Conservation (phyloP, 2,113 vertebrate species). For the Cromileptes altivelis region DNA sequence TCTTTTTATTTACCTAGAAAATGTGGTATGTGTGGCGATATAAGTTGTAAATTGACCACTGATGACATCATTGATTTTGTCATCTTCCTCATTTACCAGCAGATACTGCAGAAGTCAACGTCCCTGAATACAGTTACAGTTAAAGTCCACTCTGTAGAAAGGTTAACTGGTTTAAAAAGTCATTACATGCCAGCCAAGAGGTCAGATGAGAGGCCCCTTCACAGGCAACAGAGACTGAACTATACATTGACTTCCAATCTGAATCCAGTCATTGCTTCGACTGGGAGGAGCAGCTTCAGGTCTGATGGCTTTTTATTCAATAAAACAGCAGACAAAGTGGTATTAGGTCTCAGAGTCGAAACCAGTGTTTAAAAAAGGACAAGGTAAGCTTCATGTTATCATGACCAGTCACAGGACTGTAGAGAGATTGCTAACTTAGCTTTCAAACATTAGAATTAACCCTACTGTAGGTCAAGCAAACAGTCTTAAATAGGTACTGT, state of each 20-base stretch:
- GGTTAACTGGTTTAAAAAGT: constrained; percentile 31
- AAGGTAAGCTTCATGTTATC: neutral
- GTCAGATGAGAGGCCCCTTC: neutral
- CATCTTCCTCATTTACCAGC: neutral
- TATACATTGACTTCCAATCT: constrained; percentile 41
- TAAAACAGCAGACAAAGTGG: constrained; percentile 8
- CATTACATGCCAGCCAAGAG: neutral
- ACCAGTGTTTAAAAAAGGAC: neutral
- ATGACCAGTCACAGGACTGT: too few relatives aligned
- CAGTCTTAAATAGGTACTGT: too few relatives aligned
- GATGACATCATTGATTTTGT: neutral
- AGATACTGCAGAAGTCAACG: neutral
- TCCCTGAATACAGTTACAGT: neutral
- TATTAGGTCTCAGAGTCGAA: neutral
- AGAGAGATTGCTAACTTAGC: too few relatives aligned
- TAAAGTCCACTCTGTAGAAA: neutral
- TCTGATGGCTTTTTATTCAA: constrained; percentile 44
- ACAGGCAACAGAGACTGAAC: neutral
- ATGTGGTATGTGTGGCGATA: neutral
- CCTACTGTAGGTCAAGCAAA: too few relatives aligned
- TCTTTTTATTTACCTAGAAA: neutral
- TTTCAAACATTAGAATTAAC: too few relatives aligned
- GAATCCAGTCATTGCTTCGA: constrained; percentile 14
- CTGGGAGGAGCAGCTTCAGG: neutral
- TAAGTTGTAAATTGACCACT: neutral